Evolutionary conservation across 2,113 vertebrate species (phyloP).

Genomic region (Notarius lentiginosus): DNA sequence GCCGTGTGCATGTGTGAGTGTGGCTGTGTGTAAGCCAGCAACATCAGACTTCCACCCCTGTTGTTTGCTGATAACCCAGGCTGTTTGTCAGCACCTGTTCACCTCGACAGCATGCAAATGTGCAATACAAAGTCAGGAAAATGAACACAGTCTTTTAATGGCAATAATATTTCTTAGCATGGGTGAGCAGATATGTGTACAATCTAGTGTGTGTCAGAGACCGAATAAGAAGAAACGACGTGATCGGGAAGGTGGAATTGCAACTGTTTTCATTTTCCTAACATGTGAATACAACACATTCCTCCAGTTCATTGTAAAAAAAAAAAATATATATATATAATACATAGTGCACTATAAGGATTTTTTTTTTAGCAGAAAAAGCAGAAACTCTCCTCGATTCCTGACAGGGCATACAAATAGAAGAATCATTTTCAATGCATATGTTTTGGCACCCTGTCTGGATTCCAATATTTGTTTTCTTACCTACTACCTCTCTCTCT

Average conservation of each 20-base stretch:
- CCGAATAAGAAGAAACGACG: neutral
- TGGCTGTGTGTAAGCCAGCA: slow-evolving; percentile 20
- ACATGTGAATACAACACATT: neutral
- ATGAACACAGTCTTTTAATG: slow-evolving; percentile 28
- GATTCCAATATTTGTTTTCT: neutral
- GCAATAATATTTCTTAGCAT: slow-evolving; percentile 22
- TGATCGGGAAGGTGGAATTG: neutral
- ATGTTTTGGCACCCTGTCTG: slow-evolving; percentile 1
- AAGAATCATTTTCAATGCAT: neutral
- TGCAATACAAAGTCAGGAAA: slow-evolving; percentile 21
- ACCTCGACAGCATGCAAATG: slow-evolving; percentile 23
- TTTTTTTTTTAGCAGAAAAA: neutral
- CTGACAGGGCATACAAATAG: neutral
- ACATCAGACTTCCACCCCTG: slow-evolving; percentile 48
- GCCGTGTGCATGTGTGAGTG: slow-evolving; percentile 16
- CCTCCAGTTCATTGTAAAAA: neutral
- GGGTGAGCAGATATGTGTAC: slow-evolving; percentile 1
- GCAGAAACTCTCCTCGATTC: neutral
- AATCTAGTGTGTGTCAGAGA: neutral
- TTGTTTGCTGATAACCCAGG: slow-evolving; percentile 48
- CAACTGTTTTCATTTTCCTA: neutral
- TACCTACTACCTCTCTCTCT: neutral
- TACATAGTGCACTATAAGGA: too few species aligned
- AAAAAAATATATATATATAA: neutral
- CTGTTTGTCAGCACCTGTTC: slow-evolving; percentile 49